Conservation (phyloP, 2,113 vertebrate genomes). For the Vireo altiloquus region DNA sequence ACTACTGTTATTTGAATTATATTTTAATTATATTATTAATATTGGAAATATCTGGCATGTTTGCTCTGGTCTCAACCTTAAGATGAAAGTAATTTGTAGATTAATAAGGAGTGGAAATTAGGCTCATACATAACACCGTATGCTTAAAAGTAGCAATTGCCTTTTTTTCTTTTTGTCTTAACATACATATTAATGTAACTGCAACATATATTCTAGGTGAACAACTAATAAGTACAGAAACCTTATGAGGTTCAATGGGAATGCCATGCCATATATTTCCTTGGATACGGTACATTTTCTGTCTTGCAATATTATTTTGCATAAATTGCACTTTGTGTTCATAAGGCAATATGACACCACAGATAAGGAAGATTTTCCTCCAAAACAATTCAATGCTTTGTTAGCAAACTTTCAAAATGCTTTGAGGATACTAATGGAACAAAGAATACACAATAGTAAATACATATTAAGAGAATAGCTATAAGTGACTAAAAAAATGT, state of each 20-base stretch:
- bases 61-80: neutral
- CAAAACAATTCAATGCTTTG: neutral
- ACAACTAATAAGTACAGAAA: neutral
- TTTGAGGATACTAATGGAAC: neutral
- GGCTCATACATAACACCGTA: fast-evolving
- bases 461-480: neutral
- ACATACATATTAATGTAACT: neutral
- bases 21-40: neutral
- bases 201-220: neutral
- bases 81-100: neutral
- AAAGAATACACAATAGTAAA: neutral
- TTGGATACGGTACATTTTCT: neutral
- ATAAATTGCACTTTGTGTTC: neutral
- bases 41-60: neutral
- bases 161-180: neutral
- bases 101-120: neutral
- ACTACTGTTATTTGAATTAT: neutral
- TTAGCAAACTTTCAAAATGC: neutral
- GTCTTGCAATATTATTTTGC: neutral
- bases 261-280: neutral
- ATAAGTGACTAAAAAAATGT: neutral
- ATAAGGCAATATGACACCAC: neutral
- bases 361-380: neutral
- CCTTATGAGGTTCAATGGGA: neutral
- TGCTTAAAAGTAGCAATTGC: neutral